phyloP scores from a whole-genome alignment of 92 coral and sea anemone genomes.

The Virgularia gustaviana region DNA sequence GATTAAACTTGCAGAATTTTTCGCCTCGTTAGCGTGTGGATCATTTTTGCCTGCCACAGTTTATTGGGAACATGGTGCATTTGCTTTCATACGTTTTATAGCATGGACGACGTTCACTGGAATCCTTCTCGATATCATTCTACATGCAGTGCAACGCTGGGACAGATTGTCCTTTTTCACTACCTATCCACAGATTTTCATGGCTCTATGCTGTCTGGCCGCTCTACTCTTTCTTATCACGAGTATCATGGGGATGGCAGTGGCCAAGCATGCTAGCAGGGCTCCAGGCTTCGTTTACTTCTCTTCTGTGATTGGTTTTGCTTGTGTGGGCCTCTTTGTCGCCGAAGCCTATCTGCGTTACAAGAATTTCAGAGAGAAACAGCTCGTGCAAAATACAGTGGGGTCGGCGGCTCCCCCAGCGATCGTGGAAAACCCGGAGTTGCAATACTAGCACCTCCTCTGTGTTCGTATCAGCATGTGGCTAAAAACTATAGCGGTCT shows the following conservation, averaged over 20 bases:
- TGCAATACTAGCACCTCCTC: no score
- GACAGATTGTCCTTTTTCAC: conserved; percentile 71
- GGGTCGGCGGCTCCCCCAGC: no score
- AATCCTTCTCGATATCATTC: conserved; percentile 75
- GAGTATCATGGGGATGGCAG: conserved; percentile 53
- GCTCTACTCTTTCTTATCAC: conserved; percentile 66
- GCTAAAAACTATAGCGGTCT: no score
- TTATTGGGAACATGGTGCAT: conserved; percentile 26
- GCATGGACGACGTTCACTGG: conserved; percentile 86
- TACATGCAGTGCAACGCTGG: conserved; percentile 81
- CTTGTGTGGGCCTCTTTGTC: conserved; percentile 61
- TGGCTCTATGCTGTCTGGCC: conserved; percentile 59
- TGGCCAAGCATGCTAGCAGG: conserved; percentile 33
- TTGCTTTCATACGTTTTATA: conserved; percentile 64
- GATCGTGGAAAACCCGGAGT: no score
- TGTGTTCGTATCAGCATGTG: no score
- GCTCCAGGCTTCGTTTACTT: conserved; percentile 51
- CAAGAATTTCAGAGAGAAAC: conserved; percentile 20
- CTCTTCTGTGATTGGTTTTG: conserved; percentile 68
- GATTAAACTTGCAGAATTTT: conserved; percentile 26
- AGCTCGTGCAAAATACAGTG: neutral
- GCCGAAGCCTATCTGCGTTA: conserved; percentile 66
- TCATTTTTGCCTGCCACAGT: conserved; percentile 7
- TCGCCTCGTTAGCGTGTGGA: conserved; percentile 14
- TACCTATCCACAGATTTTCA: conserved; percentile 65